Conservation (phyloP, 2,797 vertebrate genomes). For the Lepilemur septentrionalis region DNA sequence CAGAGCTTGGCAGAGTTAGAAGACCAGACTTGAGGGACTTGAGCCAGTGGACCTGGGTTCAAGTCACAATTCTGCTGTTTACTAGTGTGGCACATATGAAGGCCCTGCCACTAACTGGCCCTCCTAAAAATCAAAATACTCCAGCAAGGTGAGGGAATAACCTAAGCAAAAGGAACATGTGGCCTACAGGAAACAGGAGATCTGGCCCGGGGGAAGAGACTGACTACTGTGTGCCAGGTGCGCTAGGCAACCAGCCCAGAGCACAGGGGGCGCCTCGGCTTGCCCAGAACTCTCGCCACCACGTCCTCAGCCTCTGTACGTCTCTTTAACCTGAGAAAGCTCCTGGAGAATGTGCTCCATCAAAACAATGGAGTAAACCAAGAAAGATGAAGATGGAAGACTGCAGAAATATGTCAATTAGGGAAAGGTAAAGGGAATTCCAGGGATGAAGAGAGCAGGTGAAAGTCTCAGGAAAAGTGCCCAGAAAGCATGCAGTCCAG, state of each 20-base stretch:
- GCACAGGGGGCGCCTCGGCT: fast-evolving
- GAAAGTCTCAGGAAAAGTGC: neutral
- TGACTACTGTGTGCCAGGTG: fast-evolving
- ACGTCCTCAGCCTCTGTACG: neutral
- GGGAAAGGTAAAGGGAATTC: neutral
- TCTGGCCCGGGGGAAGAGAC: neutral
- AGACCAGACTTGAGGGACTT: neutral
- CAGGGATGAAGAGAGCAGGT: neutral
- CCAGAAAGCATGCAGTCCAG: neutral
- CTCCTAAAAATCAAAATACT: neutral
- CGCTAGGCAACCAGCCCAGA: neutral
- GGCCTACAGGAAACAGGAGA: neutral
- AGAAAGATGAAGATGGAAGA: neutral
- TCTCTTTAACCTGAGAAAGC: neutral
- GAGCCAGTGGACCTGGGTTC: neutral
- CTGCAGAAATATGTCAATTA: neutral
- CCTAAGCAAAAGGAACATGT: neutral
- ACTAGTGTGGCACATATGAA: neutral
- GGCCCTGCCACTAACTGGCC: neutral
- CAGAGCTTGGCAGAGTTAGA: too few species aligned
- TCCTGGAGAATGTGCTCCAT: neutral
- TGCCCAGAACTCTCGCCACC: fast-evolving
- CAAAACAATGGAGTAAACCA: neutral
- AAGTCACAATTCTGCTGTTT: neutral
- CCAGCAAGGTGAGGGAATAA: neutral